Percentiles rank a stretch among this genome's conserved stretches.
Conservation (phyloP, 2,797 vertebrate genomes). For the Decapterus maruadsi region DNA sequence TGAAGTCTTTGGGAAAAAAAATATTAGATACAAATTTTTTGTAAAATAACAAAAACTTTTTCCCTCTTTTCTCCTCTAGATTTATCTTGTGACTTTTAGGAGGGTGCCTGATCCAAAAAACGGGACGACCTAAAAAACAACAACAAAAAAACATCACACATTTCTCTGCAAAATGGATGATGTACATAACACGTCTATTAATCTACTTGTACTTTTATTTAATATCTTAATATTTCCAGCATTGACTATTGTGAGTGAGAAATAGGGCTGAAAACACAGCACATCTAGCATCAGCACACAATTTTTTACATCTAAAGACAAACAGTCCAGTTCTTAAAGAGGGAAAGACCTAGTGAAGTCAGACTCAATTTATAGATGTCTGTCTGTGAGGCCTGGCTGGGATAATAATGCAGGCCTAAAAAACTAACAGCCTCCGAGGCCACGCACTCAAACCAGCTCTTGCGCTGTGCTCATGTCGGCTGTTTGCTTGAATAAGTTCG, state of each 20-base stretch:
- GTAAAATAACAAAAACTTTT: not conserved
- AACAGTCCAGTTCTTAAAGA: not conserved
- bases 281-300: not conserved
- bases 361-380: not conserved
- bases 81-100: not conserved
- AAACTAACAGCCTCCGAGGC: not conserved
- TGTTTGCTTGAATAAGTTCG: conserved; percentile 12
- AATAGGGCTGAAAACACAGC: not conserved
- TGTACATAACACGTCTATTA: not conserved
- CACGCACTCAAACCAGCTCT: conserved; percentile 18
- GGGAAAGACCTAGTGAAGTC: not conserved
- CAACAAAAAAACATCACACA: too few relatives aligned
- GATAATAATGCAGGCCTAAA: not conserved
- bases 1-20: not conserved
- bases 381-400: not conserved
- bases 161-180: not conserved
- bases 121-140: too few relatives aligned
- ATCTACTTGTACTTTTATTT: not conserved
- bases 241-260: not conserved
- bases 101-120: not conserved
- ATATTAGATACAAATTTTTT: not conserved
- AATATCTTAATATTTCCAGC: not conserved
- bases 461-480: not conserved
- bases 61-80: not conserved
- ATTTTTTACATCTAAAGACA: not conserved